Base-by-base conservation (phyloP, 2,888 invertebrate species). In the Xestia sexstrigata region DNA sequence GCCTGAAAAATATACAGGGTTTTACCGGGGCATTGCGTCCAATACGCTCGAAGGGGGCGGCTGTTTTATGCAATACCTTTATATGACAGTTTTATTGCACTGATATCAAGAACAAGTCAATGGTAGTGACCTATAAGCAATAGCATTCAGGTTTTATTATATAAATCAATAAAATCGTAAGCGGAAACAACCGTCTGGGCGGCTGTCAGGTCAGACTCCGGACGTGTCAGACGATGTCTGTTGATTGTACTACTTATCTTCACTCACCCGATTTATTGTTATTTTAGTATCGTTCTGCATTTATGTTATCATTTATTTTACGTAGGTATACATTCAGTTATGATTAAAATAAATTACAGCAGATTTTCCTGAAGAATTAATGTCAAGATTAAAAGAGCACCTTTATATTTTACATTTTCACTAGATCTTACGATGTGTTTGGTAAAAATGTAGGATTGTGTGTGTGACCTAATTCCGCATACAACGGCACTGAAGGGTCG, bases 381-480 rank as follows among this genome's bases (percentile, higher is more conserved):
- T 26, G n/a, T 17, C 47, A 15, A 67, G 45, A 65, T 63, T 62
- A 63, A 23, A n/a, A 65, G 60, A 52, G 9, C 26, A 47, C 35
- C 26, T 42, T n/a, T n/a, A n/a, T n/a, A n/a, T 11, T 62, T 79
- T 26, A 63, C 17, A 52, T 73, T 76, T 76, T 62, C n/a, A 30
- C 39, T 39, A 63, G 39, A 60, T 55, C 26, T 62, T 71, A 72
- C 26, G 4, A 39, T 68, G 45, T 76, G 70, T 78, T 65, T 74
- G 20, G 67, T 78, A 70, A 74, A 83, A 76, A 76, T 81, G 1
- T 84, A 74, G 74, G 81, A 78, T 76, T 76, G 81, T 83, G 81
- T 87, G 88, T 80, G 89, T 90, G 90, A 88, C 91, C 92, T 76
- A 91, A 89, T 91, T 92, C 87, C 79, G 86, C 69, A 82, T 82